These are phyloP conservation scores for Cydia strobilella DNA, from an alignment of 1,140 invertebrate species.

Conservation along the genomic window DNA sequence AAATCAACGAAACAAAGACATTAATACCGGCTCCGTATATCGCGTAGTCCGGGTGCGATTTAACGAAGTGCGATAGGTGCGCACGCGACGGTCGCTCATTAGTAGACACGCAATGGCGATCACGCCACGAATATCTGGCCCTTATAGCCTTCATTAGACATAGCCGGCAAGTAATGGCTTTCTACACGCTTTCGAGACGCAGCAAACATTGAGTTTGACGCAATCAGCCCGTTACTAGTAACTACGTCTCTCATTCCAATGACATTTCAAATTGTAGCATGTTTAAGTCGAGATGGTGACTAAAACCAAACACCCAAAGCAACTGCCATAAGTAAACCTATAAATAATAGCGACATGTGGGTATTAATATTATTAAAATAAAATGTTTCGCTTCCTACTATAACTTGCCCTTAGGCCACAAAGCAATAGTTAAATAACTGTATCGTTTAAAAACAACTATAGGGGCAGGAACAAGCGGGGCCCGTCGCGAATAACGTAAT, in stretches of 20 bases:
- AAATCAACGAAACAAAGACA: constrained; percentile 60
- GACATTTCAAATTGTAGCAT: no score
- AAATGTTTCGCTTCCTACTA: not conserved
- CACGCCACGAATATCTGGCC: constrained; percentile 53
- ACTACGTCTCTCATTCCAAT: not conserved
- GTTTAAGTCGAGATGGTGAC: no score
- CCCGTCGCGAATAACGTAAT: constrained; percentile 75
- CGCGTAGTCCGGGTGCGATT: constrained; percentile 60
- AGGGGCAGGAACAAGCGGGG: constrained; percentile 39
- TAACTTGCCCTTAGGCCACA: constrained; percentile 20
- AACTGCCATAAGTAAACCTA: not conserved
- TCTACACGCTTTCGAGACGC: constrained; percentile 46
- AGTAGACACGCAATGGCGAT: constrained; percentile 66
- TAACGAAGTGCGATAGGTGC: constrained; percentile 67
- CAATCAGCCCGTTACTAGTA: not conserved
- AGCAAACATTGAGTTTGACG: constrained; percentile 11
- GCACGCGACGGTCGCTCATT: constrained; percentile 75
- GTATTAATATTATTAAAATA: no score
- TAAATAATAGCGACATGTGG: not conserved
- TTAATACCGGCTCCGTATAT: constrained; percentile 48
- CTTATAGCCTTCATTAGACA: constrained; percentile 65
- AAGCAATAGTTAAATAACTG: constrained; percentile 40
- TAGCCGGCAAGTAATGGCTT: constrained; percentile 58
- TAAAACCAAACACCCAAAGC: no score
- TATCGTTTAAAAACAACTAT: constrained; percentile 46